phyloP scores from a whole-genome alignment of 2,888 invertebrate genomes.

The Papilio demoleus region DNA sequence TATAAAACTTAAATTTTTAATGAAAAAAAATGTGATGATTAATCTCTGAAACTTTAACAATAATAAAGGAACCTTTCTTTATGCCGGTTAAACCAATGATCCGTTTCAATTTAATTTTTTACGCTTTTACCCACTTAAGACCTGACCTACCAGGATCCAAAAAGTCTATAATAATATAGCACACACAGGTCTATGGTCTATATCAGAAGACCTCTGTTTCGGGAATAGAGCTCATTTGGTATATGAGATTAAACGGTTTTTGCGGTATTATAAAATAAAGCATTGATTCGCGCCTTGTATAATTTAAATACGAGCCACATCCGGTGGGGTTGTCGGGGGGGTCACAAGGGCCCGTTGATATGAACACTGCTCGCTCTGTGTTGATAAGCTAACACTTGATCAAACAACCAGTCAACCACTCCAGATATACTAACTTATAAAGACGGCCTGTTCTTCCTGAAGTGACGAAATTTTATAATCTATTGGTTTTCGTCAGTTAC shows the following conservation, averaged over 20 bases:
- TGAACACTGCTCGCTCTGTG: constrained; percentile 60
- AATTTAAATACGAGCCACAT: constrained; percentile 50
- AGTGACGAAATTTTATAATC: constrained; percentile 8
- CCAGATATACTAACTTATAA: constrained; percentile 39
- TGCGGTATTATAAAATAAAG: constrained; percentile 21
- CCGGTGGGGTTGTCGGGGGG: constrained; percentile 65
- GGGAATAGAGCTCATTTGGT: background rate
- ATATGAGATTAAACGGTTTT: constrained; percentile 11
- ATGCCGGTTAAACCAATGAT: too few species aligned
- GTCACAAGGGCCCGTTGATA: constrained; percentile 65
- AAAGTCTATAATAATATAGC: too few species aligned
- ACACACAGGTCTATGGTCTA: too few species aligned
- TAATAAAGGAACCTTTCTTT: too few species aligned
- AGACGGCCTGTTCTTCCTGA: constrained; percentile 24
- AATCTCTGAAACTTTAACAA: too few species aligned
- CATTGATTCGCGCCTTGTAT: constrained; percentile 31
- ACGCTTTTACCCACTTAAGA: too few species aligned
- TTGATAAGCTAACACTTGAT: constrained; percentile 77
- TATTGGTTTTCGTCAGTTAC: constrained; percentile 3
- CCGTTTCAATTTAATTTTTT: too few species aligned
- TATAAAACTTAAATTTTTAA: too few species aligned
- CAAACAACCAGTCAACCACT: constrained; percentile 61
- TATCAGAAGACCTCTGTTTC: background rate
- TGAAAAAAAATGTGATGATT: too few species aligned
- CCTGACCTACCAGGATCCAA: too few species aligned